These are phyloP conservation scores for Microctenopoma stevenorrisi DNA, from an alignment of 2,797 vertebrate species.

Conservation along the genomic window DNA sequence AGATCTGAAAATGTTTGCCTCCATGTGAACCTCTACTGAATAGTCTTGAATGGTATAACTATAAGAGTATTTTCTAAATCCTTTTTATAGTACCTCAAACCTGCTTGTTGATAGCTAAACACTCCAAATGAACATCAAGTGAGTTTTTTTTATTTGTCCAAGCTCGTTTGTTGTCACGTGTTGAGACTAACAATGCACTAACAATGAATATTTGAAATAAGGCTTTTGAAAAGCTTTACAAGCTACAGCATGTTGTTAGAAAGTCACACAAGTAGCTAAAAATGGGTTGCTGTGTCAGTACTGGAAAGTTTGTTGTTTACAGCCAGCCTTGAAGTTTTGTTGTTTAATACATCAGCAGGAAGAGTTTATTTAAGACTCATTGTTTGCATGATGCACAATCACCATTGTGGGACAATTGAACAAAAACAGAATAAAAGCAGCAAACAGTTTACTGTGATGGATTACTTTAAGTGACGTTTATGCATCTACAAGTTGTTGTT, in stretches of 20 bases:
- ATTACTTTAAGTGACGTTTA: neutral
- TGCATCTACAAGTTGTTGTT: neutral
- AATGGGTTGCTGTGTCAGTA: neutral
- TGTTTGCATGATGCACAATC: neutral
- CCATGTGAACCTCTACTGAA: neutral
- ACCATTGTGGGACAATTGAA: neutral
- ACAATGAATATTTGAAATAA: neutral
- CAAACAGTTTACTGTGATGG: neutral
- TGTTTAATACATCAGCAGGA: neutral
- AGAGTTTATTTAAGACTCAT: neutral
- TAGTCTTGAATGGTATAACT: neutral
- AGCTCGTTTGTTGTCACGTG: neutral
- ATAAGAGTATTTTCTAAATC: neutral
- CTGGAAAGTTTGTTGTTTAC: neutral
- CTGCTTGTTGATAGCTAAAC: neutral
- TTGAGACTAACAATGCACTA: neutral
- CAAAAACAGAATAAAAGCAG: neutral
- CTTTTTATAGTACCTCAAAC: neutral
- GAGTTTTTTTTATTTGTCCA: neutral
- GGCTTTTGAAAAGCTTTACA: neutral
- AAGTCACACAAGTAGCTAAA: neutral
- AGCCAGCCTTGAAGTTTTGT: neutral
- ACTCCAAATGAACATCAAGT: neutral
- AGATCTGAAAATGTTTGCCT: neutral
- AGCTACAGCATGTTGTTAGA: neutral